Percentiles rank a stretch among this genome's conserved stretches.
Conservation (phyloP, 2,113 vertebrate species). For the Amazona guildingii region DNA sequence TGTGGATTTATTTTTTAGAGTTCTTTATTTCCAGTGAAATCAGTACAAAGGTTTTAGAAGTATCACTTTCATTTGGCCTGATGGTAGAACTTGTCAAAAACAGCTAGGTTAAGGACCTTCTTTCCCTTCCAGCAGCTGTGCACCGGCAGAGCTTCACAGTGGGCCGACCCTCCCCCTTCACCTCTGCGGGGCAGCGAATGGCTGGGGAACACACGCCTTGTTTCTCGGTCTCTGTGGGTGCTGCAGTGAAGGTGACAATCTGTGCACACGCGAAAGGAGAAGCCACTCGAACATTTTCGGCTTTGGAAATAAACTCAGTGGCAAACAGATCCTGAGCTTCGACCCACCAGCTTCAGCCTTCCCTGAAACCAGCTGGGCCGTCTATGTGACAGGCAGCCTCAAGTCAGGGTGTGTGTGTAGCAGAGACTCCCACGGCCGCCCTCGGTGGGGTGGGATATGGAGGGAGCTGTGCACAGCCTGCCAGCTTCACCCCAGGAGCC, state of each 20-base stretch:
- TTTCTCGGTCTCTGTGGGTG: not conserved
- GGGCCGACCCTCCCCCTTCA: rapidly evolving
- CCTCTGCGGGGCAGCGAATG: rapidly evolving
- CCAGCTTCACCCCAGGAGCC: not conserved
- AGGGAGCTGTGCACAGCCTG: rapidly evolving
- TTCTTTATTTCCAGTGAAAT: not conserved
- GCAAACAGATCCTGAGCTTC: not conserved
- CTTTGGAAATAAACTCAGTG: not conserved
- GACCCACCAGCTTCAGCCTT: rapidly evolving
- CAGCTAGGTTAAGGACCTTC: not conserved
- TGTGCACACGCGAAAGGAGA: rapidly evolving
- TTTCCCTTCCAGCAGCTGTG: not conserved
- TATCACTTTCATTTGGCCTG: not conserved
- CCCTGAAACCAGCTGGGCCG: not conserved
- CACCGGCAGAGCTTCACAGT: not conserved
- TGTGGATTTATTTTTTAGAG: not conserved
- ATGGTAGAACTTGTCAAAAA: not conserved
- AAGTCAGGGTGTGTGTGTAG: not conserved
- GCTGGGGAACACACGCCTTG: rapidly evolving
- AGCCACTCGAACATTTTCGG: not conserved
- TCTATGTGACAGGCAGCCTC: rapidly evolving
- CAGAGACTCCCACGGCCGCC: rapidly evolving
- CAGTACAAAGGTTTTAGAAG: not conserved
- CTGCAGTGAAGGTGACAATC: not conserved
- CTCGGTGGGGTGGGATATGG: rapidly evolving